Conservation (phyloP, 2,113 vertebrate species). For the Pomatorhinus ruficollis region DNA sequence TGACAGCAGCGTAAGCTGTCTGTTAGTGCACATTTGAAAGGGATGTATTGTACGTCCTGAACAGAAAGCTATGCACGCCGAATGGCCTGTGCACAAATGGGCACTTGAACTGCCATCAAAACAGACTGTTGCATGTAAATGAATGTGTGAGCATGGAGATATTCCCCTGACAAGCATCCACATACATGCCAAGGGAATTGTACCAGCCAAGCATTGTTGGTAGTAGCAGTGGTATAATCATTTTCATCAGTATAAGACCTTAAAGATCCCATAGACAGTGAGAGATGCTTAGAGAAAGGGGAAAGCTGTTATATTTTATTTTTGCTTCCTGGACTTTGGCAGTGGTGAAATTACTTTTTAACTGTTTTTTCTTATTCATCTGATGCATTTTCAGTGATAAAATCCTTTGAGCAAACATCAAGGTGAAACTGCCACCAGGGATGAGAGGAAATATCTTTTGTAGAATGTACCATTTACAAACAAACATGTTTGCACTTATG, state of each 20-base stretch:
- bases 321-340: conserved; percentile 21
- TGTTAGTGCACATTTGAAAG: background rate
- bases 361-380: conserved; percentile 59
- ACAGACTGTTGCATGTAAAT: conserved; percentile 49
- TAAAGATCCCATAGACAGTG: conserved; percentile 12
- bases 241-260: conserved; percentile 26
- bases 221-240: conserved; percentile 1
- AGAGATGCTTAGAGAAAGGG: background rate
- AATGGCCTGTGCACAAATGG: conserved; percentile 5
- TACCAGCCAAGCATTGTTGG: conserved; percentile 7
- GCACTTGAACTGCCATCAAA: conserved; percentile 15
- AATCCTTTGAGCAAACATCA: conserved; percentile 46
- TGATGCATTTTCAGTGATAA: conserved; percentile 62
- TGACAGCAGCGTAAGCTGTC: background rate
- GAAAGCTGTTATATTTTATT: background rate
- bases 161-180: background rate
- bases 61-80: background rate
- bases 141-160: conserved; percentile 27
- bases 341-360: conserved; percentile 64
- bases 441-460: conserved; percentile 27
- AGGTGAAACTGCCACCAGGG: conserved; percentile 21
- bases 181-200: background rate
- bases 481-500: background rate
- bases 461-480: conserved; percentile 2
- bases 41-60: background rate